These are phyloP conservation scores for Lomographa bimaculata DNA, from an alignment of 2,888 invertebrate species.

Conservation along the genomic window DNA sequence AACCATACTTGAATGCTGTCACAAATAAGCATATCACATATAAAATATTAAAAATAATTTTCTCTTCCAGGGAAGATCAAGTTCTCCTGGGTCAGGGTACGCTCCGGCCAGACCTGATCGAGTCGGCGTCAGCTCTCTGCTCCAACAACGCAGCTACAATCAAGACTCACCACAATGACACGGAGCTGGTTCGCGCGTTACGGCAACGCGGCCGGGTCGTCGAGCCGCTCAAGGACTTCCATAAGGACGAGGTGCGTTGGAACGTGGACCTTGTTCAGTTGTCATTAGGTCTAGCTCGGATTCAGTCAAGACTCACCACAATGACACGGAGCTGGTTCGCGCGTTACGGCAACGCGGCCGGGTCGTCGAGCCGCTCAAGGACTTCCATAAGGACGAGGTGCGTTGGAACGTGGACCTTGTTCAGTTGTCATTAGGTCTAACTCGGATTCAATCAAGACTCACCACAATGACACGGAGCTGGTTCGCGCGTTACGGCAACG, in stretches of 20 bases:
- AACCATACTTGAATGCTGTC: too few relatives aligned
- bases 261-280: slow-evolving; percentile 96
- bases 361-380: slow-evolving; percentile 98
- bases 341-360: slow-evolving; percentile 89
- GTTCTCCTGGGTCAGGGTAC: slow-evolving; percentile 98
- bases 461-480: slow-evolving; percentile 99
- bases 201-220: slow-evolving; percentile 93
- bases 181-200: slow-evolving; percentile 93
- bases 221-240: slow-evolving; percentile 99
- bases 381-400: slow-evolving; percentile 99
- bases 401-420: slow-evolving; percentile 89
- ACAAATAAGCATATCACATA: too few relatives aligned
- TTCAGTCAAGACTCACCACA: slow-evolving; percentile 99
- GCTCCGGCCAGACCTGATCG: slow-evolving; percentile 98
- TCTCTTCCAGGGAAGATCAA: slow-evolving; percentile 88
- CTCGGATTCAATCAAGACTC: slow-evolving; percentile 99
- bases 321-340: slow-evolving; percentile 97
- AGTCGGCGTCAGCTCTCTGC: slow-evolving; percentile 95
- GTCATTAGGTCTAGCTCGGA: slow-evolving; percentile 96
- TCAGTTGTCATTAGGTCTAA: slow-evolving; percentile 97
- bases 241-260: slow-evolving; percentile 95
- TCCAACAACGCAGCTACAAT: slow-evolving; percentile 96
- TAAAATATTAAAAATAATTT: too few relatives aligned
- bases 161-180: slow-evolving; percentile 99
- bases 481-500: slow-evolving; percentile 89